These are phyloP conservation scores for Oreamnos americanus DNA, from an alignment of 2,113 vertebrate species.

Conservation along the genomic window DNA sequence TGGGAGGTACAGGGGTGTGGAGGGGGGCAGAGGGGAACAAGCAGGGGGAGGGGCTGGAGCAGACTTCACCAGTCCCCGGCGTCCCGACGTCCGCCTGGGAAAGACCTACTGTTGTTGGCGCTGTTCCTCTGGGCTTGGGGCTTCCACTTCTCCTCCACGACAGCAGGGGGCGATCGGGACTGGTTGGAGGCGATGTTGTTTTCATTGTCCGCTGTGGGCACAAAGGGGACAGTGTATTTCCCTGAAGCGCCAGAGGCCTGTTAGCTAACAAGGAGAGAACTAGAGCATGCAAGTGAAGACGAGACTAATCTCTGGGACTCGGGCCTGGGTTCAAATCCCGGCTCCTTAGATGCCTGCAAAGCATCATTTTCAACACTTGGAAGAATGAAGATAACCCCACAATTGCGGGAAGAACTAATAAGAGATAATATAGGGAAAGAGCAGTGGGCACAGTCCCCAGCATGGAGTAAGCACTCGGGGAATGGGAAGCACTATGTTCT, in stretches of 20 bases:
- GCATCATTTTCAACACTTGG: background rate
- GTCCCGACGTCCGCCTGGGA: accelerated
- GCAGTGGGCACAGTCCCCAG: background rate
- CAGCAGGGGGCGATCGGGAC: conserved; percentile 84
- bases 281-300: accelerated
- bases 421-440: background rate
- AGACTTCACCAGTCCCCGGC: background rate
- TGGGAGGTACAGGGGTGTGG: background rate
- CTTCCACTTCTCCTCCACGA: conserved; percentile 94
- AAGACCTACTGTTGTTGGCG: conserved; percentile 89
- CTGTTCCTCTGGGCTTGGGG: conserved; percentile 91
- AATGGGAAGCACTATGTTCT: background rate
- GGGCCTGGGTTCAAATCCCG: background rate
- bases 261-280: background rate
- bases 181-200: conserved; percentile 93
- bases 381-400: background rate
- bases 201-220: conserved; percentile 92
- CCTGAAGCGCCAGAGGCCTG: background rate
- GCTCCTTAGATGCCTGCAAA: background rate
- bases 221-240: conserved; percentile 44
- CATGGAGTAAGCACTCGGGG: accelerated
- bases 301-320: background rate
- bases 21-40: accelerated
- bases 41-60: background rate
- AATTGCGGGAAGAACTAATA: background rate